A percentile compares a stretch with the other conserved stretches of the same genome.
Conservation (phyloP, 2,797 vertebrate genomes). For the Selene dorsalis region DNA sequence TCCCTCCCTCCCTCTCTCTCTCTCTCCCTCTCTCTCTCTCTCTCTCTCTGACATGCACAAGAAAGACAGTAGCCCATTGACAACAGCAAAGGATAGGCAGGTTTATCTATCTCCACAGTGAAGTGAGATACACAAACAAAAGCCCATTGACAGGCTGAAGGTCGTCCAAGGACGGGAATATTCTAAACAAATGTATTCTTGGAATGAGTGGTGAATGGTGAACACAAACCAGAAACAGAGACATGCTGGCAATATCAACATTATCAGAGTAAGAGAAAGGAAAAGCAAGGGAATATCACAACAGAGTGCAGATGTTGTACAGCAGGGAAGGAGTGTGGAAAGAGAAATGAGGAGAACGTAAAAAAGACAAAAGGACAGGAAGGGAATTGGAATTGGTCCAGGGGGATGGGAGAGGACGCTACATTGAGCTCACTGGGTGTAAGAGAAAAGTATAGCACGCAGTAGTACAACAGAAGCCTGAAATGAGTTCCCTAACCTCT, state of each 20-base stretch:
- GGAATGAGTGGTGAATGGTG: not conserved
- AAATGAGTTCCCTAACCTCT: constrained; percentile 52
- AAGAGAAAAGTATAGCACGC: not conserved
- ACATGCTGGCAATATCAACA: not conserved
- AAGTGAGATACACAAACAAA: constrained; percentile 49
- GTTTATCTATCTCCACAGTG: constrained; percentile 44
- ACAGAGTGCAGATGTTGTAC: not conserved
- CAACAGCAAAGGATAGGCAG: constrained; percentile 9
- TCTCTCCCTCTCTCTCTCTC: not conserved
- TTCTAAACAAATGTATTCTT: constrained; percentile 4
- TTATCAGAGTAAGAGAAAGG: not conserved
- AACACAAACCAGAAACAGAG: not conserved
- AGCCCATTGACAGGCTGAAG: constrained; percentile 39
- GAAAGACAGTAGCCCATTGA: constrained; percentile 44
- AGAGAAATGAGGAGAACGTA: not conserved
- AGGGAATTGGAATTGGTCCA: constrained; percentile 43
- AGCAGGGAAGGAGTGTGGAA: not conserved
- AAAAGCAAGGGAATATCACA: not conserved
- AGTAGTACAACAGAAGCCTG: constrained; percentile 16
- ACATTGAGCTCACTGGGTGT: constrained; percentile 33
- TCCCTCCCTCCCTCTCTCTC: too few relatives aligned
- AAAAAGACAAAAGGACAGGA: not conserved
- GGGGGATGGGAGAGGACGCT: constrained; percentile 6
- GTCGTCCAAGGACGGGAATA: constrained; percentile 44
- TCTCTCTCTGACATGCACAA: not conserved